Conservation (phyloP, 2,113 vertebrate species). For the Hystrix cristata region DNA sequence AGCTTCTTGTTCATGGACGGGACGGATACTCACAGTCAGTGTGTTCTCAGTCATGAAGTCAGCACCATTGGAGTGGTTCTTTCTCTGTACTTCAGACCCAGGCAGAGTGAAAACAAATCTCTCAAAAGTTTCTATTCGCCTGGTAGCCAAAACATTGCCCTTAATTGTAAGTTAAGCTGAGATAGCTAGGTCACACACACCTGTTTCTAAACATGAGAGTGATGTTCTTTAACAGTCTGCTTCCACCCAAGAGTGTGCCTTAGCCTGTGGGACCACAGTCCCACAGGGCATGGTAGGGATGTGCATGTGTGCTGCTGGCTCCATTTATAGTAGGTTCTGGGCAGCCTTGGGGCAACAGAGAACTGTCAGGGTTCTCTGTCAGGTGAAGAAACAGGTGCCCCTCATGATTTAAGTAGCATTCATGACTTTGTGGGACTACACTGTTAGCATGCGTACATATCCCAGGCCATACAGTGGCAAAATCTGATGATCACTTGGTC, state of each 20-base stretch:
- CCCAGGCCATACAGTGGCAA: not conserved
- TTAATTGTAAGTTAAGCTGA: not conserved
- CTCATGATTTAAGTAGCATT: not conserved
- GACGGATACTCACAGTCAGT: not conserved
- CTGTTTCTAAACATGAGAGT: not conserved
- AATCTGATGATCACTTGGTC: not conserved
- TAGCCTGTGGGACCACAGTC: not conserved
- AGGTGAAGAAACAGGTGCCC: not conserved
- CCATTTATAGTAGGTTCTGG: not conserved
- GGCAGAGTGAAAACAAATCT: conserved; percentile 12
- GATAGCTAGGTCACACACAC: not conserved
- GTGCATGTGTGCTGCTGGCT: not conserved
- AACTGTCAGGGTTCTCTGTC: not conserved
- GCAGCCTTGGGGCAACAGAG: not conserved
- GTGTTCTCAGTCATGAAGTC: not conserved
- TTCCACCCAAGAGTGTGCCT: not conserved
- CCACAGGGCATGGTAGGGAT: not conserved
- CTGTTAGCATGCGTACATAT: not conserved
- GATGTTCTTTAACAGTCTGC: not conserved
- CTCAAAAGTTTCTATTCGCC: conserved; percentile 9
- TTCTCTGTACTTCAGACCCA: not conserved
- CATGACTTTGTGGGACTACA: not conserved
- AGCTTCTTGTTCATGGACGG: not conserved
- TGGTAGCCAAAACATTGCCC: not conserved
- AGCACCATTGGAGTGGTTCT: not conserved